phyloP scores from a whole-genome alignment of 1,140 invertebrate genomes.

The Brachionus angularis region DNA sequence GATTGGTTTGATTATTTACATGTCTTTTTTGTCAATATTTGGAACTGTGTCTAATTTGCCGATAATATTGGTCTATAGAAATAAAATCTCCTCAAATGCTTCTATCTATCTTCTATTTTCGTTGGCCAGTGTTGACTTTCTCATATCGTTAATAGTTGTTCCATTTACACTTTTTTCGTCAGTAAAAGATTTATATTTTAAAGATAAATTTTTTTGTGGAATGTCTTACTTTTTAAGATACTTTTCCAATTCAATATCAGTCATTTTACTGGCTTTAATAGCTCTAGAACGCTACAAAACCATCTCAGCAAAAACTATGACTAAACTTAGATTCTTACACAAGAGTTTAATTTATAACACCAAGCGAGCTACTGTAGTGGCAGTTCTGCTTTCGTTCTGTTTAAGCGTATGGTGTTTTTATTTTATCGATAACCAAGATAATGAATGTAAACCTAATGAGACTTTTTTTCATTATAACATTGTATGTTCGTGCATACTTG shows the following conservation, averaged over 20 bases:
- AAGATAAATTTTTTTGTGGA: constrained; percentile 34
- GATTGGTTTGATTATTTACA: constrained; percentile 24
- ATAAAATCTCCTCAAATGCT: neutral
- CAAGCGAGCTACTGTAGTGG: constrained; percentile 4
- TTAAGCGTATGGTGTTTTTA: constrained; percentile 28
- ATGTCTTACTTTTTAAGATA: constrained; percentile 14
- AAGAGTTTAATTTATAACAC: constrained; percentile 26
- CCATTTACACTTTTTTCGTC: constrained; percentile 19
- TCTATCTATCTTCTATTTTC: constrained; percentile 10
- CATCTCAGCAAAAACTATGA: constrained; percentile 32
- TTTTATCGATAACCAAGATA: neutral
- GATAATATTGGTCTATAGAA: constrained; percentile 11
- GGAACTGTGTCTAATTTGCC: constrained; percentile 16
- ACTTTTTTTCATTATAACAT: neutral
- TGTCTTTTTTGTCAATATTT: constrained; percentile 25
- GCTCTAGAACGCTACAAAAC: constrained; percentile 35
- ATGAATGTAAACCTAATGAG: neutral
- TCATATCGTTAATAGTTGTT: constrained; percentile 3
- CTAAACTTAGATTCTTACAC: constrained; percentile 11
- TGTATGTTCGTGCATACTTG: neutral
- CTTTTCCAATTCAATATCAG: constrained; percentile 34
- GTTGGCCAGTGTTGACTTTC: constrained; percentile 10
- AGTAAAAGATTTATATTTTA: neutral
- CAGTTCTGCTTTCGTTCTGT: neutral
- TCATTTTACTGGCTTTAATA: neutral